Conservation (phyloP, 2,797 vertebrate species). For the Catamblyrhynchus diadema region DNA sequence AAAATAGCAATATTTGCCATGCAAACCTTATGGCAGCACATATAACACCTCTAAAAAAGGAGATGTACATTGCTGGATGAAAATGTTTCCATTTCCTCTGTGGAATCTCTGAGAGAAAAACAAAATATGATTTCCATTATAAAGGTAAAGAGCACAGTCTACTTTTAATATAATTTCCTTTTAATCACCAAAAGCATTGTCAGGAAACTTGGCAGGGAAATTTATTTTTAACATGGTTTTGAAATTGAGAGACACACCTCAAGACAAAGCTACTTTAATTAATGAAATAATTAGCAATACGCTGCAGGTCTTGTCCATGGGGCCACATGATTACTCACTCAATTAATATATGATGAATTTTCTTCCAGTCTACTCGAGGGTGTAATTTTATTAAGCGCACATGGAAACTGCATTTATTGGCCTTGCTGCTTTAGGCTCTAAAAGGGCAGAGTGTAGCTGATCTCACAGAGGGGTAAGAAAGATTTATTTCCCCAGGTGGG, state of each 20-base stretch:
- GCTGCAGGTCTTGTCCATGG: not conserved
- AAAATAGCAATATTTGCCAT: not conserved
- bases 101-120: not conserved
- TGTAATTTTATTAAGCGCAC: not conserved
- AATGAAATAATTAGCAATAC: not conserved
- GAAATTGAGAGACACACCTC: not conserved
- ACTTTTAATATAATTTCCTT: not conserved
- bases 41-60: not conserved
- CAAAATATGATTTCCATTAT: not conserved
- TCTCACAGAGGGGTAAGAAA: not conserved
- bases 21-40: not conserved
- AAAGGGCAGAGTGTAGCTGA: not conserved
- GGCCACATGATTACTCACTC: not conserved
- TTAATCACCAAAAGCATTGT: not conserved
- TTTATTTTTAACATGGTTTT: not conserved
- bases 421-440: not conserved
- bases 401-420: not conserved
- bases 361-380: not conserved
- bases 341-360: not conserved
- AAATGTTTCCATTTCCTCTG: not conserved
- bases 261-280: conserved; percentile 9
- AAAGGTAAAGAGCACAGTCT: not conserved
- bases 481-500: fast-evolving
- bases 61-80: not conserved
- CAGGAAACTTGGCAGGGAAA: not conserved